Evolutionary conservation across 1,140 invertebrate genomes (phyloP).

Genomic region (Xylocopa sonorina): DNA sequence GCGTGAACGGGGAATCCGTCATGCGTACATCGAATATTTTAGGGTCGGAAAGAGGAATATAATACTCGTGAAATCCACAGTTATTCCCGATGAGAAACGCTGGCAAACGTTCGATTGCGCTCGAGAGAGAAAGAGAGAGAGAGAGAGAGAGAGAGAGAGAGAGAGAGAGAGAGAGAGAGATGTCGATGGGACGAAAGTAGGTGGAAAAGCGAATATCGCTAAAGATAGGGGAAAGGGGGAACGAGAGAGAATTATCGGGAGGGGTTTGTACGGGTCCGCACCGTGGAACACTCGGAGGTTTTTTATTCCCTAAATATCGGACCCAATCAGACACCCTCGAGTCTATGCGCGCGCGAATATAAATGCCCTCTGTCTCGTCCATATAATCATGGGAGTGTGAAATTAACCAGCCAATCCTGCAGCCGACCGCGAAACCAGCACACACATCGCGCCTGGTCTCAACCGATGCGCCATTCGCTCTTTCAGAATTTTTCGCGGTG

Average conservation of each 20-base stretch:
- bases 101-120: not conserved
- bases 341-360: conserved; percentile 69
- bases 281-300: conserved; percentile 43
- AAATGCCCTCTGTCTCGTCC: conserved; percentile 77
- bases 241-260: not conserved
- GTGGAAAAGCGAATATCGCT: not conserved
- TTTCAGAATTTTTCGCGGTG: conserved; percentile 56
- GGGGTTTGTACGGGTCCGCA: not conserved
- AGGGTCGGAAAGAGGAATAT: not conserved
- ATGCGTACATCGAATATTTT: not conserved
- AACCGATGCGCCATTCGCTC: conserved; percentile 25
- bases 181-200: not conserved
- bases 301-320: conserved; percentile 70
- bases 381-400: conserved; percentile 80
- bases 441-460: conserved; percentile 32
- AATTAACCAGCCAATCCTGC: conserved; percentile 78
- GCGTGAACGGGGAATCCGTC: not conserved
- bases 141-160: too few species aligned
- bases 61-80: not conserved
- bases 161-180: too few species aligned
- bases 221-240: not conserved
- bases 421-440: conserved; percentile 72
- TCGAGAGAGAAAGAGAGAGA: not conserved
- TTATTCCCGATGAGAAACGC: not conserved
- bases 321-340: conserved; percentile 71